Percentiles rank a stretch among this genome's conserved stretches.
These are phyloP conservation scores for Cartodere bifasciata DNA, from an alignment of 2,888 invertebrate species.

Conservation along the genomic window DNA sequence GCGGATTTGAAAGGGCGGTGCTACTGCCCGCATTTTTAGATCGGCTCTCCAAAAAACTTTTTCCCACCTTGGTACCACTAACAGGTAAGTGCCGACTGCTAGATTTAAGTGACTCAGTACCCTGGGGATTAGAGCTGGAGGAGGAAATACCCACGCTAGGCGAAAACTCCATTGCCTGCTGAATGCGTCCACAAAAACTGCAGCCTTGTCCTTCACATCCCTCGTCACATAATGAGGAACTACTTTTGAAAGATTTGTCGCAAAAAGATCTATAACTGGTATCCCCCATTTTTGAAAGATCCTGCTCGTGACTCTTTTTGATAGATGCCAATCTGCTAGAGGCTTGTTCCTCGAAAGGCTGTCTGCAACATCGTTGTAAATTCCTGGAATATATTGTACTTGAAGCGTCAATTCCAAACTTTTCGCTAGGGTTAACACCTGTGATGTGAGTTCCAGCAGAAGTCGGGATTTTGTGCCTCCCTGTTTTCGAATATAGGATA, in stretches of 20 bases:
- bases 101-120: too few species aligned
- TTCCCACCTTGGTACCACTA: too few species aligned
- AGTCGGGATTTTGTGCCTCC: slow-evolving; percentile 11
- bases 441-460: slow-evolving; percentile 2
- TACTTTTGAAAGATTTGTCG: slow-evolving; percentile 12
- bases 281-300: slow-evolving; percentile 13
- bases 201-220: too few species aligned
- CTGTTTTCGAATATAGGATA: slow-evolving; percentile 10
- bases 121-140: too few species aligned
- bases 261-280: slow-evolving; percentile 14
- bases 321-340: slow-evolving; percentile 15
- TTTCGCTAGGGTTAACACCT: slow-evolving; percentile 10
- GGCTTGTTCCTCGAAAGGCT: slow-evolving; percentile 12
- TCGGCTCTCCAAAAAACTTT: too few species aligned
- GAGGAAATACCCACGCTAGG: too few species aligned
- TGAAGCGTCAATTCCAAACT: slow-evolving; percentile 7
- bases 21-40: too few species aligned
- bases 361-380: slow-evolving; percentile 16
- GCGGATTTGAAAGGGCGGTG: too few species aligned
- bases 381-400: slow-evolving; percentile 14
- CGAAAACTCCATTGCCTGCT: too few species aligned
- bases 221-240: too few species aligned
- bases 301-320: slow-evolving; percentile 6
- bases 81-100: too few species aligned
- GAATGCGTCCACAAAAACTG: too few species aligned